A percentile compares a stretch with the other conserved stretches of the same genome.
Conservation (phyloP, 64 coral and sea anemone species). For the Dendronephthya gigantea region DNA sequence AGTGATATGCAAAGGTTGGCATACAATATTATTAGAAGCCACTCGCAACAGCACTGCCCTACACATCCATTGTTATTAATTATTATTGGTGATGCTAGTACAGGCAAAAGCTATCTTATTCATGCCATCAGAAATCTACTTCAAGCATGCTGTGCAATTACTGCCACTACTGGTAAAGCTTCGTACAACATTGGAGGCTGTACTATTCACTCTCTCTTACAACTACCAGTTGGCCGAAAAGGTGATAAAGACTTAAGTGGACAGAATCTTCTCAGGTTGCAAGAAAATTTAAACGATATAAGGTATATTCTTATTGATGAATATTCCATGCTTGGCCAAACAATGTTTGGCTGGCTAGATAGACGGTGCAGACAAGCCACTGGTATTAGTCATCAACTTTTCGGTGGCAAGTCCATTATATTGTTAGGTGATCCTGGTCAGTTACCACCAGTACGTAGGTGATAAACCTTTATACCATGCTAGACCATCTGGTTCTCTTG, state of each 20-base stretch:
- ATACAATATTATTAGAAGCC: constrained; percentile 47
- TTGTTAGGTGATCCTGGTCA: not conserved
- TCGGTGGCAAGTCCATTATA: constrained; percentile 9
- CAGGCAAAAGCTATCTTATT: constrained; percentile 47
- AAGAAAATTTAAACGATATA: constrained; percentile 25
- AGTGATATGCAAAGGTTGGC: constrained; percentile 56
- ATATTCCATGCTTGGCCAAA: not conserved
- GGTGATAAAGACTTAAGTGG: constrained; percentile 41
- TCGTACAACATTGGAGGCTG: constrained; percentile 18
- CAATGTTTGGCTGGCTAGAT: not conserved
- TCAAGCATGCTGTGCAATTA: constrained; percentile 43
- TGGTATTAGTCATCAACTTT: not conserved
- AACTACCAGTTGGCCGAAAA: constrained; percentile 38
- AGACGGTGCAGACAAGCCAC: not conserved
- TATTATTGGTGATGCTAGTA: constrained; percentile 41
- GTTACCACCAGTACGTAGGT: constrained; percentile 3
- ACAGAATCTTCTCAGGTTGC: constrained; percentile 24
- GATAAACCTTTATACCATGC: not conserved
- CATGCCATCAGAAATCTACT: constrained; percentile 37
- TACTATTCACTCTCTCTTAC: constrained; percentile 40
- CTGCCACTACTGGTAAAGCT: constrained; percentile 54
- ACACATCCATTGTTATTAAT: constrained; percentile 46
- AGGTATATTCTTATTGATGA: constrained; percentile 19
- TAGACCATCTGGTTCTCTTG: not conserved
- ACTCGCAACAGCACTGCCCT: constrained; percentile 27